Conservation (phyloP, 2,888 invertebrate genomes). For the Cheilosia urbana region DNA sequence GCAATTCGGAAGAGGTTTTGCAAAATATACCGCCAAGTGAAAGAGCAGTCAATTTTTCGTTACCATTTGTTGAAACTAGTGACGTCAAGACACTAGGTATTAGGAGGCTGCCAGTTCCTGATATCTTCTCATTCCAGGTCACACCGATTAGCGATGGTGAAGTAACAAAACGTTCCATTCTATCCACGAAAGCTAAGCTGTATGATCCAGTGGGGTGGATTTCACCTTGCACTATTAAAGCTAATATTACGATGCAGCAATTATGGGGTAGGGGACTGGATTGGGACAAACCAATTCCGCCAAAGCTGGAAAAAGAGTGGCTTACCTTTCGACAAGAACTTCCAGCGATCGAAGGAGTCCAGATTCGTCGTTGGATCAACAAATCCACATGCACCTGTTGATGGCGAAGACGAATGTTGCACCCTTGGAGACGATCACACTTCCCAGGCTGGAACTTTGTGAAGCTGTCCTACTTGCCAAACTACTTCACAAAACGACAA, state of each 20-base stretch:
- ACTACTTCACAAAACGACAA: background rate
- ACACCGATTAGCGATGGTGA: background rate
- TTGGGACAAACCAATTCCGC: too few relatives aligned
- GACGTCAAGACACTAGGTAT: constrained; percentile 7
- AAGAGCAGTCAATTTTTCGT: background rate
- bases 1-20: background rate
- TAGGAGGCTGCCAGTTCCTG: background rate
- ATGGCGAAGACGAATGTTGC: constrained; percentile 12
- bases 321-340: background rate
- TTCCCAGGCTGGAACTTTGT: constrained; percentile 5
- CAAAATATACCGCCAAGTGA: background rate
- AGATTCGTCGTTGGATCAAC: constrained; percentile 10
- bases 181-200: background rate
- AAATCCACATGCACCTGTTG: constrained; percentile 6
- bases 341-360: background rate
- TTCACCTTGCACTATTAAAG: background rate
- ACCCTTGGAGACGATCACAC: background rate
- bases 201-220: background rate
- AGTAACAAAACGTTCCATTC: background rate
- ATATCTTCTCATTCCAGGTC: background rate
- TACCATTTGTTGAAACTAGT: background rate
- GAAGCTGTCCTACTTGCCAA: background rate
- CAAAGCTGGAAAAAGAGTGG: background rate
- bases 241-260: background rate
- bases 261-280: too few relatives aligned